Evolutionary conservation across 2,888 invertebrate species (phyloP).

Genomic region (Rotaria socialis): DNA sequence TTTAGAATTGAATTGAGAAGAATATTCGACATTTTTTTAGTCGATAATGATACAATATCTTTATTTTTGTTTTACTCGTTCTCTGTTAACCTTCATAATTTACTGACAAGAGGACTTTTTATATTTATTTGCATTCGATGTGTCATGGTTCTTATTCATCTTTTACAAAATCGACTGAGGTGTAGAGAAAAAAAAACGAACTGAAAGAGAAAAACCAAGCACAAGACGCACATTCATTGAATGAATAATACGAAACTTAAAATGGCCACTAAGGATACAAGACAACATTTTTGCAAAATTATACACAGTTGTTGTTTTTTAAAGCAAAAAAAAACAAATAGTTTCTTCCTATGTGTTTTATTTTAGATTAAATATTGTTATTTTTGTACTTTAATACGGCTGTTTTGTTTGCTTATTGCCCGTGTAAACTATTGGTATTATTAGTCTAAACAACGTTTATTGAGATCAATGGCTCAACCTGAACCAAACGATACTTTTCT

Average conservation of each 20-base stretch:
- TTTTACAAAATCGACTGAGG: neutral
- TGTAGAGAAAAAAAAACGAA: neutral
- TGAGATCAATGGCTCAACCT: neutral
- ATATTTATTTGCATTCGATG: neutral
- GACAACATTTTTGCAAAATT: no score
- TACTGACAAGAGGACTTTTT: neutral
- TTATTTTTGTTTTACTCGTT: neutral
- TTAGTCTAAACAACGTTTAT: no score
- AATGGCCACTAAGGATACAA: no score
- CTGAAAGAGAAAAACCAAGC: neutral
- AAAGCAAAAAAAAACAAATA: no score
- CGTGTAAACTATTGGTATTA: no score
- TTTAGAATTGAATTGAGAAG: no score
- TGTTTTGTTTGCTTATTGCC: no score
- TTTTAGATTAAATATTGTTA: neutral
- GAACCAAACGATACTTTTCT: neutral
- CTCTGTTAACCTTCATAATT: neutral
- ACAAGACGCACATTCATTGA: neutral
- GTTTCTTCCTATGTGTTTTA: neutral
- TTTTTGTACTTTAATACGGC: neutral
- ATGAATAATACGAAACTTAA: neutral
- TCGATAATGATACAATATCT: no score
- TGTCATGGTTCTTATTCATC: neutral
- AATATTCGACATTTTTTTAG: neutral
- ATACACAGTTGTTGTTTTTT: no score